Evolutionary conservation across 1,140 invertebrate genomes (phyloP).

Genomic region (Drosophila cardini): DNA sequence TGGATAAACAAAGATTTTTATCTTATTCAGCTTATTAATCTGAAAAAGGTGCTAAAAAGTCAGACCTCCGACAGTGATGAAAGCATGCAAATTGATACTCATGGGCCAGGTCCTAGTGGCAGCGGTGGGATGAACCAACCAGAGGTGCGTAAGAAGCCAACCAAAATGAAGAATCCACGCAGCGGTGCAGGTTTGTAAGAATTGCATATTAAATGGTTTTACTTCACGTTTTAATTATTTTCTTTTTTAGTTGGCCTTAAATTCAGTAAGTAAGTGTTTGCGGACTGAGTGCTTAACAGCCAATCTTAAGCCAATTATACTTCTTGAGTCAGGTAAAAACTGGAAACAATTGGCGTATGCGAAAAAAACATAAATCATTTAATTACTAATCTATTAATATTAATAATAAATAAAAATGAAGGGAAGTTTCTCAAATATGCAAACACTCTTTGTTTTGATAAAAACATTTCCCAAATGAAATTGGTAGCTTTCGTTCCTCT

Average conservation of each 20-base stretch:
- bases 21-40: constrained; percentile 88
- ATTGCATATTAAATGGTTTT: background rate
- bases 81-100: constrained; percentile 87
- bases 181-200: constrained; percentile 61
- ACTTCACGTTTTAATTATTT: background rate
- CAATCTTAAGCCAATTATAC: constrained; percentile 1
- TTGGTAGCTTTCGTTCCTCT: constrained; percentile 21
- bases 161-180: constrained; percentile 75
- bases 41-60: constrained; percentile 93
- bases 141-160: constrained; percentile 76
- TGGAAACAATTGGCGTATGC: constrained; percentile 4
- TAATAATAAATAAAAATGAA: constrained; percentile 55
- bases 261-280: constrained; percentile 72
- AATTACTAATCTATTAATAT: constrained; percentile 49
- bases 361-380: constrained; percentile 38
- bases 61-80: constrained; percentile 88
- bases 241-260: constrained; percentile 60
- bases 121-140: constrained; percentile 56
- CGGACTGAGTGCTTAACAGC: constrained; percentile 39
- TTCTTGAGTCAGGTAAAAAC: background rate
- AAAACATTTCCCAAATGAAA: constrained; percentile 16
- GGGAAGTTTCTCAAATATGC: constrained; percentile 41
- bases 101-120: constrained; percentile 73
- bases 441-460: constrained; percentile 31
- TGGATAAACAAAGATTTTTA: background rate